A percentile compares a stretch with the other conserved stretches of the same genome.
These are phyloP conservation scores for Ptiloglossa arizonensis DNA, from an alignment of 1,140 invertebrate species.

Conservation along the genomic window DNA sequence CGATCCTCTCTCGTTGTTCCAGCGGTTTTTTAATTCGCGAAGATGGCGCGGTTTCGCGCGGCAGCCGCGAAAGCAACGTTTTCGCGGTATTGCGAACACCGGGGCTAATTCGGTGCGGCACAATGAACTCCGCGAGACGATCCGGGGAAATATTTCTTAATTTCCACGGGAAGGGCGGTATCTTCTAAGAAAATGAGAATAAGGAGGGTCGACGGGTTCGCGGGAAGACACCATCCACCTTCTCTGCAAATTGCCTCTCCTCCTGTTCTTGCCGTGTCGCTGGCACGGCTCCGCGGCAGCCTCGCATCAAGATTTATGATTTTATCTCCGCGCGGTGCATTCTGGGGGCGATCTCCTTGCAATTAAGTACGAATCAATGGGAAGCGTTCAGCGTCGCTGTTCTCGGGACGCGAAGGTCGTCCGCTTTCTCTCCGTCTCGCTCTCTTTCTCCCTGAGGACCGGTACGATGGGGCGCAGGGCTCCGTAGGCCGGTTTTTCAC, in stretches of 20 bases:
- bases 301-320: slow-evolving; percentile 19
- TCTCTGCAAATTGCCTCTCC: slow-evolving; percentile 6
- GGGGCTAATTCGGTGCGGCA: slow-evolving; percentile 1
- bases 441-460: too few relatives aligned
- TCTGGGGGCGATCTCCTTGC: not conserved
- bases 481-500: not conserved
- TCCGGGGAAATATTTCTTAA: slow-evolving; percentile 21
- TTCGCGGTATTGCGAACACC: not conserved
- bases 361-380: slow-evolving; percentile 23
- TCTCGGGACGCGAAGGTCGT: not conserved
- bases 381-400: too few relatives aligned
- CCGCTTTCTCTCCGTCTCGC: not conserved
- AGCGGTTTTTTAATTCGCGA: not conserved
- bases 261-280: slow-evolving; percentile 6
- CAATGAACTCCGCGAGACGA: too few relatives aligned
- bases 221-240: not conserved
- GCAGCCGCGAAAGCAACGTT: not conserved
- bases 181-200: slow-evolving; percentile 14
- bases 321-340: not conserved
- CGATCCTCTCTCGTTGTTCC: not conserved
- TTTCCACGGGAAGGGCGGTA: not conserved
- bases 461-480: too few relatives aligned
- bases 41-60: not conserved
- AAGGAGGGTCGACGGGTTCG: not conserved
- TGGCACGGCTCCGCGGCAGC: not conserved